phyloP scores from a whole-genome alignment of 53 echinoderm and acorn worm genomes.

The Astropecten irregularis region DNA sequence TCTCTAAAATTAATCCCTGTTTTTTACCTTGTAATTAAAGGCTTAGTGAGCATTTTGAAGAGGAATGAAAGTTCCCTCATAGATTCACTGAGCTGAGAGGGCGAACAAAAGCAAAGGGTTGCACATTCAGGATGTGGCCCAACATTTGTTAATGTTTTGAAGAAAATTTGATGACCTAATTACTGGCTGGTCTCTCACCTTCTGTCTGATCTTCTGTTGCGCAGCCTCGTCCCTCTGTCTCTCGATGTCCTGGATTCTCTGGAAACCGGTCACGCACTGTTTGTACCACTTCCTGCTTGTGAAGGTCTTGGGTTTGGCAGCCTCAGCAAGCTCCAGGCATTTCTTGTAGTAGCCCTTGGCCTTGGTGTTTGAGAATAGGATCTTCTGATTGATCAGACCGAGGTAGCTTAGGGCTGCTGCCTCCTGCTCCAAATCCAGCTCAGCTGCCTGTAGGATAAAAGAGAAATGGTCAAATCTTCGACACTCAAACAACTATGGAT shows the following conservation, averaged over 20 bases:
- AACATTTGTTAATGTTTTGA: no score
- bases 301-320: constrained; percentile 25
- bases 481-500: background rate
- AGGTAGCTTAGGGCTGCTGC: constrained; percentile 25
- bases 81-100: no score
- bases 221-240: constrained; percentile 2
- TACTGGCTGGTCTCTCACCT: background rate
- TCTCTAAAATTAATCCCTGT: no score
- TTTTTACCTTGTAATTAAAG: no score
- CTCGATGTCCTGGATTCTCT: background rate
- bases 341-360: constrained; percentile 10
- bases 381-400: constrained; percentile 17
- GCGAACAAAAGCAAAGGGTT: no score
- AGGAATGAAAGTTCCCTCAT: no score
- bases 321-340: constrained; percentile 29
- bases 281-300: background rate
- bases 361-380: background rate
- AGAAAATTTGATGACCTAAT: no score
- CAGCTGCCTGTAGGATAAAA: constrained; percentile 11
- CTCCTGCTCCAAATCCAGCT: constrained; percentile 36
- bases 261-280: background rate
- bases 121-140: no score
- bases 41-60: no score
- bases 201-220: background rate
- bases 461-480: background rate